Base-by-base conservation (phyloP, 2,888 invertebrate genomes). In the Pheosia tremula region DNA sequence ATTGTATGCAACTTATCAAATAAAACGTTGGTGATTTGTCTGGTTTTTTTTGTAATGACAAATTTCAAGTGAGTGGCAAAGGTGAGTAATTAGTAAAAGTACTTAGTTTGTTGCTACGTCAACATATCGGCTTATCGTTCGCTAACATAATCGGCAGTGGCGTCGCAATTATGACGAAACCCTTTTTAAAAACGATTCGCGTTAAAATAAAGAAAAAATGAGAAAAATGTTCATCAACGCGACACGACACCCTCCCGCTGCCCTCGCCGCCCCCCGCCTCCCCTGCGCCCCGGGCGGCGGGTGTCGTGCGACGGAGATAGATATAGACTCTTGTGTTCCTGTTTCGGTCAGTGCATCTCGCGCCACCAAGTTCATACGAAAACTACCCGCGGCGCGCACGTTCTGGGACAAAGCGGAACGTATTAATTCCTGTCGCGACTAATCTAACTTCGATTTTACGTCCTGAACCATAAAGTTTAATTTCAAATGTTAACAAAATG, bases 201-300 rank as follows among this genome's bases (percentile, higher is more conserved):
- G 88, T 88, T 84, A 90, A 91, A 93, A 92, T 88, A 90, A 91
- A 88, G 87, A 89, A 91, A 91, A 92, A 90, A 90, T 86, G 90
- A 90, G 91, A 93, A 93, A 92, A 93, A 93, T 91, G 92, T 92
- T 93, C 93, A 93, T 93, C 93, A 93, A 93, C 93, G 92, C 93
- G 92, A 93, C 93, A 92, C 89, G 89, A 84, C 86, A 80, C 86
- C 86, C 86, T 84, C 83, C 82, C 80, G 75, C 77, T 72, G 74
- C 71, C 76, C 75, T 66, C 66, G 73, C 76, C 77, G 64, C 77
- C 78, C 84, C 83, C 77, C 79, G 53, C 56, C 66, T 62, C 71
- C 77, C 83, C 78, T 70, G 75, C 81, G 86, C 89, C 84, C 82
- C 84, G 81, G 87, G 89, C 88, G 87, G 88, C 89, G 91, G 91